Conservation (phyloP, 2,888 invertebrate species). For the Prenolepis imparis region DNA sequence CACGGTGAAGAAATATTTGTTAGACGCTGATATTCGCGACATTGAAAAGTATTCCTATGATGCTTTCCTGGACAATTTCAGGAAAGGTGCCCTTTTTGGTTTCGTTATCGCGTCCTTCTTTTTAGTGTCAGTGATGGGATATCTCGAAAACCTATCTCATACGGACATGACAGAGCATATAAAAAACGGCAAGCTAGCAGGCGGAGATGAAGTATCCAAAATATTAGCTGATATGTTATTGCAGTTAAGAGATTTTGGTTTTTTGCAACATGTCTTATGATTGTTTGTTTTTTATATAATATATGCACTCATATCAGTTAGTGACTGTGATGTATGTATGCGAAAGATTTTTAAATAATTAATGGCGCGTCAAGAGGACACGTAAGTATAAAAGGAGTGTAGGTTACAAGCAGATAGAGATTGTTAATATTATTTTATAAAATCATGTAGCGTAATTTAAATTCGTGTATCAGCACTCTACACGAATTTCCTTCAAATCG, state of each 20-base stretch:
- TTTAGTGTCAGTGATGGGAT: slow-evolving; percentile 62
- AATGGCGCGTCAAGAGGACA: not conserved
- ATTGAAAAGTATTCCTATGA: slow-evolving; percentile 75
- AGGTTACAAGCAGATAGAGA: not conserved
- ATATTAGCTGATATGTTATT: slow-evolving; percentile 79
- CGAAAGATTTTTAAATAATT: not conserved
- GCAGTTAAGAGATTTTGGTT: slow-evolving; percentile 76
- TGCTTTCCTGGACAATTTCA: slow-evolving; percentile 77
- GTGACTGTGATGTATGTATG: not conserved
- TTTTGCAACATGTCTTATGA: slow-evolving; percentile 68
- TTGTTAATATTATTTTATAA: slow-evolving; percentile 28
- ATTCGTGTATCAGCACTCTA: not conserved
- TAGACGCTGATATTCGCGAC: slow-evolving; percentile 68
- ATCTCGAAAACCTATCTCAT: fast-evolving
- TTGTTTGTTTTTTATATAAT: not conserved
- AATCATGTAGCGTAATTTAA: not conserved
- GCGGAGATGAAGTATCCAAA: slow-evolving; percentile 77
- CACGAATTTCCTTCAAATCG: not conserved
- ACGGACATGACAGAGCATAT: not conserved
- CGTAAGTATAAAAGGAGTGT: not conserved
- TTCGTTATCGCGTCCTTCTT: slow-evolving; percentile 76
- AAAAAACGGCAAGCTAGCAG: not conserved
- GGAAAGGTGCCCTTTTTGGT: slow-evolving; percentile 74
- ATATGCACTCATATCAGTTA: not conserved
- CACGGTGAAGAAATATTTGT: slow-evolving; percentile 69